These are phyloP conservation scores for Albula glossodonta DNA, from an alignment of 2,113 vertebrate genomes.

Conservation along the genomic window DNA sequence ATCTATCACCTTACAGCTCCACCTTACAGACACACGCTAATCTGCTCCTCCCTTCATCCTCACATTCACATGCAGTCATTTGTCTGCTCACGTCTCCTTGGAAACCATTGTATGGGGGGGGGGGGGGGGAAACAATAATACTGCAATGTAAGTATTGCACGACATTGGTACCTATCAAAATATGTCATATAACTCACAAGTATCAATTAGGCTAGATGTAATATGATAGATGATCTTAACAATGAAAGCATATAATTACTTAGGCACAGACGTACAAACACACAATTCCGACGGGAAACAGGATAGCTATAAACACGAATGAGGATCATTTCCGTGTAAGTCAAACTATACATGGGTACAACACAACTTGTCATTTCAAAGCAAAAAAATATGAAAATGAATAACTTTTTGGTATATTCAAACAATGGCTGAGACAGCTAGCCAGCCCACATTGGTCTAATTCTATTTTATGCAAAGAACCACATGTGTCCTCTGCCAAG, in stretches of 20 bases:
- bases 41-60: background rate
- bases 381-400: background rate
- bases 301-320: background rate
- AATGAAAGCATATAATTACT: background rate
- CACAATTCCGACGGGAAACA: background rate
- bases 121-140: background rate
- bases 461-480: background rate
- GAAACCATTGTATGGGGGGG: background rate
- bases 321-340: background rate
- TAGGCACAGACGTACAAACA: background rate
- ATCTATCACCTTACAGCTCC: slow-evolving; percentile 6
- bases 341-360: background rate
- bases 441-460: background rate
- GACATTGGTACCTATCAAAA: background rate
- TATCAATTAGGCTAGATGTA: background rate
- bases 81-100: background rate
- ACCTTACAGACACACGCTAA: background rate
- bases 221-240: background rate
- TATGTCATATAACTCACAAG: background rate
- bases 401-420: background rate
- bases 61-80: background rate
- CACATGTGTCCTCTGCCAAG: background rate
- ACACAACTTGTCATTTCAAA: background rate
- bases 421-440: background rate
- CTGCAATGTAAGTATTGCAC: background rate